Evolutionary conservation across 2,888 invertebrate species (phyloP), one percentile per base, ranked within the genome.

Genomic region (Chrysomela aeneicollis): DNA sequence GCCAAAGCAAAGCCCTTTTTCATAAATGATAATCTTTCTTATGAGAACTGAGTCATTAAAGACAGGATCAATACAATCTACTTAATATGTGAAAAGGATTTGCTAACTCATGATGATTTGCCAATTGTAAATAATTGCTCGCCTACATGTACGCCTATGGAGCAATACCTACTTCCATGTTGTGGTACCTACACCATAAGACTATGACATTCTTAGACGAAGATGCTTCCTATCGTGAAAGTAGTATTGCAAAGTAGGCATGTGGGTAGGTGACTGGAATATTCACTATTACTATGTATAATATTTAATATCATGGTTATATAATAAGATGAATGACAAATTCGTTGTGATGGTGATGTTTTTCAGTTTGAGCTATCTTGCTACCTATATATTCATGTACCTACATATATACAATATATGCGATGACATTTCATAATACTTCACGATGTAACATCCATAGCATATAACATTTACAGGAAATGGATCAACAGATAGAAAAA

Each of bases 191-290:
- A 42, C 42, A 42, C 42, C 12, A 42, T 42, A 42, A 6, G 42
- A 42, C 42, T 58, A 57, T 72, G 71, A 74, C 78, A 78, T 78
- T 76, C 78, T 77, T 73, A 70, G 69, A 71, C 68, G 78, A 78
- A 78, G 78, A 78, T 76, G 78, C 76, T 77, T 76, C 77, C 73
- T 75, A 69, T 74, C 77, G 79, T 78, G 79, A 79, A 79, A 79
- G 79, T 79, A 79, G 78, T 77, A 75, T 77, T 78, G 76, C 78
- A 76, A 76, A 68, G 78, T 73, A 64, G 66, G 59, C 73, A 73
- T 74, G 73, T 76, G 73, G 75, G 73, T 73, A 59, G 59, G 42
- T 18, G 52, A 59, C 59, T 49, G 59, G 73, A 15, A 42, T 35
- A 35, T 35, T 10, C 35, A 2, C 35, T 12, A 35, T 35, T 12